phyloP scores from a whole-genome alignment of 2,888 invertebrate species.

The Heliconius ethilla region DNA sequence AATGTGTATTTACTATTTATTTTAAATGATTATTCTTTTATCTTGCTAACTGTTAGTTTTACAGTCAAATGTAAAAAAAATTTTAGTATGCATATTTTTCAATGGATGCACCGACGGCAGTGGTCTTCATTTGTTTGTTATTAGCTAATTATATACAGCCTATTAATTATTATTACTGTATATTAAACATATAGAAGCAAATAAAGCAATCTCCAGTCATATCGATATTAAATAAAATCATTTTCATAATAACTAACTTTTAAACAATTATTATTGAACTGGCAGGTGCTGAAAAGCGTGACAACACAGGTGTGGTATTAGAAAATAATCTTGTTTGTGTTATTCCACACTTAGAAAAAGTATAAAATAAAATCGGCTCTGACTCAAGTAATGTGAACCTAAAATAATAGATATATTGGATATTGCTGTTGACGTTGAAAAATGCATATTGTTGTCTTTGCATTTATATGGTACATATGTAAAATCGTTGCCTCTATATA shows the following conservation, averaged over 20 bases:
- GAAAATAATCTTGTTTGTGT: background rate
- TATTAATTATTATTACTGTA: slow-evolving; percentile 16
- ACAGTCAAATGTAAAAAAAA: slow-evolving; percentile 11
- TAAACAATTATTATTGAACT: background rate
- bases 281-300: background rate
- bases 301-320: background rate
- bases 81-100: slow-evolving; percentile 11
- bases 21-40: background rate
- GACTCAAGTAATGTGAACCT: too few relatives aligned
- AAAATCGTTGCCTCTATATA: slow-evolving; percentile 10
- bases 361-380: too few relatives aligned
- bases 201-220: background rate
- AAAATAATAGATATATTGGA: too few relatives aligned
- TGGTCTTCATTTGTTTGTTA: slow-evolving; percentile 30
- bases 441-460: background rate
- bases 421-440: too few relatives aligned
- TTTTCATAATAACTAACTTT: background rate
- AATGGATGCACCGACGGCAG: slow-evolving; percentile 32
- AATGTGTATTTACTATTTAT: slow-evolving; percentile 4
- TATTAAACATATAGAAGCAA: background rate
- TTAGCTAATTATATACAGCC: slow-evolving; percentile 27
- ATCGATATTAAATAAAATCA: background rate
- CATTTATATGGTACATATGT: slow-evolving; percentile 1
- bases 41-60: background rate
- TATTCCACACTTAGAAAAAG: background rate